These are phyloP conservation scores for Trichonephila clavata DNA, from an alignment of 1,140 invertebrate genomes.

Conservation along the genomic window DNA sequence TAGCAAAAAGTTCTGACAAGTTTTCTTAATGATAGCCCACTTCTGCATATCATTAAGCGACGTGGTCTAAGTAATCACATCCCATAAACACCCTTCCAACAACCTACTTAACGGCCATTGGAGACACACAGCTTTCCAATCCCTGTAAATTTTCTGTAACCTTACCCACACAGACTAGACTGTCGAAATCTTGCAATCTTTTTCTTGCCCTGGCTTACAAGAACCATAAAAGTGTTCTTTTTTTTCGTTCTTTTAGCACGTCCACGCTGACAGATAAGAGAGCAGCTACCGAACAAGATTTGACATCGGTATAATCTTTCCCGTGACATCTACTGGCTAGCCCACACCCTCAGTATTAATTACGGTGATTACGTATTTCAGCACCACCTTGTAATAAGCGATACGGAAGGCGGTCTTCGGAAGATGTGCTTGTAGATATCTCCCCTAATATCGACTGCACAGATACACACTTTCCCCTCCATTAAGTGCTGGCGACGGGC, in stretches of 20 bases:
- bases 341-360: conserved; percentile 64
- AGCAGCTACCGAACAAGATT: conserved; percentile 66
- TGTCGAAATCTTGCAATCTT: background rate
- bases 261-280: conserved; percentile 34
- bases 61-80: background rate
- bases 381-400: conserved; percentile 59
- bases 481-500: background rate
- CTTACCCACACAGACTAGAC: background rate
- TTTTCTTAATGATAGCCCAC: background rate
- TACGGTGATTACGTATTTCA: conserved; percentile 58
- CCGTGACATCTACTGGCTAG: conserved; percentile 9
- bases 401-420: conserved; percentile 17
- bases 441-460: background rate
- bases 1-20: background rate
- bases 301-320: conserved; percentile 60
- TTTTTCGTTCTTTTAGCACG: background rate
- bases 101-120: conserved; percentile 6
- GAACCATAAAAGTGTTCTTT: conserved; percentile 22
- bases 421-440: conserved; percentile 8
- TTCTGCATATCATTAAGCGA: background rate
- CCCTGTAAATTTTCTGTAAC: background rate
- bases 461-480: background rate
- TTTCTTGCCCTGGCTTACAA: background rate
- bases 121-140: background rate
- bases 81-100: background rate